These are phyloP conservation scores for Poliocrania exsul DNA, from an alignment of 2,797 vertebrate species.

Conservation along the genomic window DNA sequence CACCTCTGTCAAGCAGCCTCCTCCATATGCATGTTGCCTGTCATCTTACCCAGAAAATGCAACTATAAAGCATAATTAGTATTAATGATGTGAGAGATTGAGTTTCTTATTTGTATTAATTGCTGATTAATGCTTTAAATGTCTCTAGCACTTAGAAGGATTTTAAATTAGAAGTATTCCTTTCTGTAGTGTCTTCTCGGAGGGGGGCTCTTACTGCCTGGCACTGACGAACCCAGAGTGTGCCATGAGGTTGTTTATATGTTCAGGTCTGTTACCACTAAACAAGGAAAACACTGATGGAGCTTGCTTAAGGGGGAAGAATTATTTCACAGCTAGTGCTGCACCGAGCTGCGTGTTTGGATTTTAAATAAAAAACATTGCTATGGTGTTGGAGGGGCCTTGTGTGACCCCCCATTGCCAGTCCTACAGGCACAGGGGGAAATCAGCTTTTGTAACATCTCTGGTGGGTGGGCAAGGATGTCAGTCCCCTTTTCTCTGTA, in stretches of 20 bases:
- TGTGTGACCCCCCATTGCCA: neutral
- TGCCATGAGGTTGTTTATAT: constrained; percentile 24
- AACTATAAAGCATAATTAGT: constrained; percentile 74
- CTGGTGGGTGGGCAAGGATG: neutral
- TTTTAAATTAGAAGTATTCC: constrained; percentile 54
- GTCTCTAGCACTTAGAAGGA: constrained; percentile 47
- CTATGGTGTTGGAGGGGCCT: neutral
- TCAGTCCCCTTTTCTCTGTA: neutral
- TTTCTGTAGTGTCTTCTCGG: constrained; percentile 40
- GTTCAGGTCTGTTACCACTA: constrained; percentile 33
- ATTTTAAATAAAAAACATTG: constrained; percentile 15
- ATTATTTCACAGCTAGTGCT: constrained; percentile 18
- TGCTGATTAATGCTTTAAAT: constrained; percentile 75
- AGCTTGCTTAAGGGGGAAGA: constrained; percentile 18
- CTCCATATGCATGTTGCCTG: constrained; percentile 74
- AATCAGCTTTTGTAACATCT: neutral
- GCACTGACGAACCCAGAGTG: constrained; percentile 11
- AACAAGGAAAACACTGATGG: neutral
- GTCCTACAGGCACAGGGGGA: neutral
- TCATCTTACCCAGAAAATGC: constrained; percentile 68
- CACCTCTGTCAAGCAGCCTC: constrained; percentile 65
- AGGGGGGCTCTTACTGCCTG: constrained; percentile 53
- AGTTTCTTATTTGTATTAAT: constrained; percentile 72
- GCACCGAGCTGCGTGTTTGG: neutral
- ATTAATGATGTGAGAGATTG: constrained; percentile 70